A percentile compares a stretch with the other conserved stretches of the same genome.
phyloP scores from a whole-genome alignment of 1,140 invertebrate species.

The Callitettix versicolor region DNA sequence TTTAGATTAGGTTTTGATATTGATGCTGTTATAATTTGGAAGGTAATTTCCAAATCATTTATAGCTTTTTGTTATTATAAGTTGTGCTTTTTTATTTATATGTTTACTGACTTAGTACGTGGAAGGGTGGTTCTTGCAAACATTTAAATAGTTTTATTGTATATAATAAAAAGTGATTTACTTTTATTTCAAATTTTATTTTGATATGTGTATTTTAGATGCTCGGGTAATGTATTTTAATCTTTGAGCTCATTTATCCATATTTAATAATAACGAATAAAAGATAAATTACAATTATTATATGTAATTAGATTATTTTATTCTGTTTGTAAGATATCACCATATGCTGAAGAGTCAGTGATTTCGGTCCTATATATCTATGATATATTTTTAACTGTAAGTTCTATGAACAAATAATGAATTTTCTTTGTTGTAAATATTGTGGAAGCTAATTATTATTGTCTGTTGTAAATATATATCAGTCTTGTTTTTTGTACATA shows the following conservation, averaged over 20 bases:
- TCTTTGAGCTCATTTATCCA: not conserved
- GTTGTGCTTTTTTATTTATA: constrained; percentile 17
- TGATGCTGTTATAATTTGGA: constrained; percentile 25
- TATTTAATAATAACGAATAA: not conserved
- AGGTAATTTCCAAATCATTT: constrained; percentile 36
- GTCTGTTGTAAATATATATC: not conserved
- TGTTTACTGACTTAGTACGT: constrained; percentile 20
- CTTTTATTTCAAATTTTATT: not conserved
- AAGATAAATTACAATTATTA: too few relatives aligned
- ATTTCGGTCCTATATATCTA: constrained; percentile 84
- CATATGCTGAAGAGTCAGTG: constrained; percentile 44
- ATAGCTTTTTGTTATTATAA: constrained; percentile 9
- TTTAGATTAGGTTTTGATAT: constrained; percentile 14
- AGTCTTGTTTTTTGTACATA: not conserved
- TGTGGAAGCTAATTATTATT: constrained; percentile 11
- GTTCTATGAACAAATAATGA: constrained; percentile 73
- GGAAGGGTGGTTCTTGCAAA: not conserved
- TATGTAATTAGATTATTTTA: too few relatives aligned
- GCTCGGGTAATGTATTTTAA: not conserved
- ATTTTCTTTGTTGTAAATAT: constrained; percentile 25
- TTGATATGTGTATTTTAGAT: not conserved
- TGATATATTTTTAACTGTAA: constrained; percentile 84
- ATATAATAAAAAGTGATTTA: not conserved
- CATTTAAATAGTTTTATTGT: too few relatives aligned
- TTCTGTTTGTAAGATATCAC: constrained; percentile 15